Evolutionary conservation across 2,113 vertebrate genomes (phyloP).

Genomic region (Arenaria interpres): DNA sequence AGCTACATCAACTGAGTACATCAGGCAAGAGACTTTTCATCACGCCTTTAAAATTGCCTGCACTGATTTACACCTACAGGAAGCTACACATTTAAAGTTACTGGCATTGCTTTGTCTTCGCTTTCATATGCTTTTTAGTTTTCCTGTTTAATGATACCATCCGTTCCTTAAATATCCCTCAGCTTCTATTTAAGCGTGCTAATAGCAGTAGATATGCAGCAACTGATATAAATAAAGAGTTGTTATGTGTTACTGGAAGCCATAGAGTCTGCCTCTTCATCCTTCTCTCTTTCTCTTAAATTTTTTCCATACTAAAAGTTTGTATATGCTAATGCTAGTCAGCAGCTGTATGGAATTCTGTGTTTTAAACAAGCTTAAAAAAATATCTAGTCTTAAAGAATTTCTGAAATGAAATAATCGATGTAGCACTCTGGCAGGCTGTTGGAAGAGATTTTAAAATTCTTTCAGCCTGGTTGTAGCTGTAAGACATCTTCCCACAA

Average conservation of each 20-base stretch:
- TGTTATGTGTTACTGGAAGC: not conserved
- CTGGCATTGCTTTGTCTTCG: not conserved
- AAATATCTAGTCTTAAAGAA: not conserved
- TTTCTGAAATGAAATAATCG: constrained; percentile 10
- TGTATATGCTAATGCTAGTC: not conserved
- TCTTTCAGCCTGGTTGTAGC: constrained; percentile 20
- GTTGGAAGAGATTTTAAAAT: constrained; percentile 5
- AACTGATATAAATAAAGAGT: not conserved
- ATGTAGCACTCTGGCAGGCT: not conserved
- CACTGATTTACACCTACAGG: not conserved
- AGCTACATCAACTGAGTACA: not conserved
- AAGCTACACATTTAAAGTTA: not conserved
- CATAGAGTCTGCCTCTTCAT: not conserved
- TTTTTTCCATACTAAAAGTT: not conserved
- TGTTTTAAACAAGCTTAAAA: not conserved
- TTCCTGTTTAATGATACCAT: not conserved
- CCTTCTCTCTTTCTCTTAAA: not conserved
- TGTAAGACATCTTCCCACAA: constrained; percentile 13
- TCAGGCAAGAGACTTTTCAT: not conserved
- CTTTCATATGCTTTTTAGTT: not conserved
- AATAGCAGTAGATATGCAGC: not conserved
- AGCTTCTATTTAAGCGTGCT: constrained; percentile 3
- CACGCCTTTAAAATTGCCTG: not conserved
- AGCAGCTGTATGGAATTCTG: not conserved
- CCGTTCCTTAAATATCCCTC: not conserved